These are phyloP conservation scores for Rallus crepitans DNA, from an alignment of 2,797 vertebrate species.

Conservation along the genomic window DNA sequence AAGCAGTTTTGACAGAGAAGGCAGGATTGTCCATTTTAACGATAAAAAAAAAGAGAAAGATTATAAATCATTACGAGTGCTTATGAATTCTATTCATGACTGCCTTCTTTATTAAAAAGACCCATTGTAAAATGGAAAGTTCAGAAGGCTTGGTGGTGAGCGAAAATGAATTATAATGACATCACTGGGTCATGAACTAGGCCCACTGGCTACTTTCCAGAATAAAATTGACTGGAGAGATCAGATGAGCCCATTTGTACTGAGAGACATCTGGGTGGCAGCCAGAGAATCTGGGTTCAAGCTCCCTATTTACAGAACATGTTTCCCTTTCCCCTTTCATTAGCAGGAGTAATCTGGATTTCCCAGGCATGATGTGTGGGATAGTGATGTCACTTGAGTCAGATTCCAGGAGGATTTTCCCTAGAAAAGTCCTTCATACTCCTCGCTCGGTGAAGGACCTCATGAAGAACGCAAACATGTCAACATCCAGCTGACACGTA, in stretches of 20 bases:
- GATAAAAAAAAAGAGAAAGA: constrained; percentile 42
- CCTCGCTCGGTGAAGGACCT: neutral
- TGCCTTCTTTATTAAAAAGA: constrained; percentile 82
- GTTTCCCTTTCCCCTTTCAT: constrained; percentile 75
- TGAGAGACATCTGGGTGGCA: constrained; percentile 76
- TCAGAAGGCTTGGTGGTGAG: constrained; percentile 79
- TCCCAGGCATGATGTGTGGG: constrained; percentile 42
- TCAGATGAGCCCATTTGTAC: constrained; percentile 80
- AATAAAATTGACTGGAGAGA: constrained; percentile 82
- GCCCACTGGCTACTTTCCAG: constrained; percentile 83
- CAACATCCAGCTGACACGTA: constrained; percentile 61
- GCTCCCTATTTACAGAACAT: constrained; percentile 76
- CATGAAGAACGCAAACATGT: constrained; percentile 56
- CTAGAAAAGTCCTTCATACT: constrained; percentile 56
- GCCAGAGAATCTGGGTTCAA: constrained; percentile 80
- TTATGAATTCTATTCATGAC: constrained; percentile 82
- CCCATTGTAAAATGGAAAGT: constrained; percentile 83
- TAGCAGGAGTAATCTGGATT: constrained; percentile 64
- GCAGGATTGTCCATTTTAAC: constrained; percentile 72
- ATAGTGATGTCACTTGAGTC: constrained; percentile 40
- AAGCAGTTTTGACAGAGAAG: constrained; percentile 67
- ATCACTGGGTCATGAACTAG: constrained; percentile 82
- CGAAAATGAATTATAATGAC: constrained; percentile 83
- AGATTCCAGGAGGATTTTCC: constrained; percentile 55
- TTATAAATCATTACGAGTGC: constrained; percentile 81